phyloP scores from a whole-genome alignment of 2,113 vertebrate genomes.

The Beaufortia kweichowensis region DNA sequence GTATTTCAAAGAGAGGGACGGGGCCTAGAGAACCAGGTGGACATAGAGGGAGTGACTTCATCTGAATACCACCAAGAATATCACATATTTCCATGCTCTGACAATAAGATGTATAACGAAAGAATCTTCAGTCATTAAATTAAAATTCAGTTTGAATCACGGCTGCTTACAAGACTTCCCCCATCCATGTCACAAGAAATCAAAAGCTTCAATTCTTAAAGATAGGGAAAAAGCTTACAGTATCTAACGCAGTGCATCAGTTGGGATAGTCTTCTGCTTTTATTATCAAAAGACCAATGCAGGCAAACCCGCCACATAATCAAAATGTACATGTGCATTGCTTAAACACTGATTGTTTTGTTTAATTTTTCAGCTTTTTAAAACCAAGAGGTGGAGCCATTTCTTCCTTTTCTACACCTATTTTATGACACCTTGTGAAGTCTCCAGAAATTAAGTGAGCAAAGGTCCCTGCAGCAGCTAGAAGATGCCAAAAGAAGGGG shows the following conservation, averaged over 20 bases:
- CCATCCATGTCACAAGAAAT: background rate
- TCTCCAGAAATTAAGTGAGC: background rate
- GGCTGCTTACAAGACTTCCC: background rate
- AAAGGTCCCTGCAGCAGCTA: background rate
- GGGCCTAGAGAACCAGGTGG: constrained; percentile 27
- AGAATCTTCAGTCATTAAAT: constrained; percentile 26
- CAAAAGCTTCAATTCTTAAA: background rate
- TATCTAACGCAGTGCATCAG: constrained; percentile 11
- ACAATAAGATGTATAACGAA: constrained; percentile 13
- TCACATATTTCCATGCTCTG: constrained; percentile 29
- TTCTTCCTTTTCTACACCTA: constrained; percentile 3
- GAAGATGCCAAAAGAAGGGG: background rate
- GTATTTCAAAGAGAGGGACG: constrained; percentile 3
- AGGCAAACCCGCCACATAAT: background rate
- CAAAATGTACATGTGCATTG: background rate
- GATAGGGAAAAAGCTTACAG: background rate
- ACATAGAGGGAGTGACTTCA: constrained; percentile 10
- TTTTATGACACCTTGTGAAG: constrained; percentile 10
- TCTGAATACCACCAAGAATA: background rate
- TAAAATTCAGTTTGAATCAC: constrained; percentile 22
- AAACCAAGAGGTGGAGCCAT: constrained; percentile 3
- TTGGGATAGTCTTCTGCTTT: constrained; percentile 20
- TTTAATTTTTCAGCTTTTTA: background rate
- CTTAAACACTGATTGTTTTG: constrained; percentile 42
- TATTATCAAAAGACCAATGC: background rate